A percentile compares a stretch with the other conserved stretches of the same genome.
Conservation (phyloP, 2,113 vertebrate species). For the Prinia subflava region DNA sequence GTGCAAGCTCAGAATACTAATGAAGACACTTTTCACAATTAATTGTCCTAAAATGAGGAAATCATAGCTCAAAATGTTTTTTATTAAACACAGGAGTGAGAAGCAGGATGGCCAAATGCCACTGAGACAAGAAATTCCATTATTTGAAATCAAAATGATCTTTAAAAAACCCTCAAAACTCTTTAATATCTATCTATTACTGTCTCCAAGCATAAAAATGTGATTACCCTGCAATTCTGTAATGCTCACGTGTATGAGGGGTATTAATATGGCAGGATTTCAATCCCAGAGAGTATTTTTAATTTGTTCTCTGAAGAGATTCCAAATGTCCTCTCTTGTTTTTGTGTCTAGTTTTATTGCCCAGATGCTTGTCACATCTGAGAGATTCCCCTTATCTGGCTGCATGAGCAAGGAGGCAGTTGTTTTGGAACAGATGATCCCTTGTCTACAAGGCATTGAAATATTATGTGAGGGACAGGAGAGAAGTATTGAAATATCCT, state of each 20-base stretch:
- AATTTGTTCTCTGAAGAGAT: neutral
- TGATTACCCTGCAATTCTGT: neutral
- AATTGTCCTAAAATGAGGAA: neutral
- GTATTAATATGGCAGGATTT: neutral
- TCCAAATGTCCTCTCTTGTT: neutral
- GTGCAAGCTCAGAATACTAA: neutral
- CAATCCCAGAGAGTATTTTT: neutral
- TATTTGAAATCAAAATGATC: neutral
- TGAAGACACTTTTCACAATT: neutral
- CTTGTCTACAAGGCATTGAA: neutral
- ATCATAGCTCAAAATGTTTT: neutral
- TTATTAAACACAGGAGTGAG: neutral
- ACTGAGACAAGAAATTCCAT: neutral
- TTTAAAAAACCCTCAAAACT: fast-evolving
- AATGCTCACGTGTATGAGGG: neutral
- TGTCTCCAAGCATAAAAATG: neutral
- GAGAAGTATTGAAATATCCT: neutral
- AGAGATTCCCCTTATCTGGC: neutral
- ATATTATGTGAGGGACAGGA: neutral
- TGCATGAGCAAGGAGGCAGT: neutral
- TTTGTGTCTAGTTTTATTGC: neutral
- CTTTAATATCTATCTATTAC: neutral
- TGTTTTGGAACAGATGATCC: neutral
- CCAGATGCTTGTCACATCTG: neutral
- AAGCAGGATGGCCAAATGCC: neutral